Evolutionary conservation across 1,140 invertebrate species (phyloP), one percentile per base, ranked within the genome.

Genomic region (Trichomalopsis sarcophagae): DNA sequence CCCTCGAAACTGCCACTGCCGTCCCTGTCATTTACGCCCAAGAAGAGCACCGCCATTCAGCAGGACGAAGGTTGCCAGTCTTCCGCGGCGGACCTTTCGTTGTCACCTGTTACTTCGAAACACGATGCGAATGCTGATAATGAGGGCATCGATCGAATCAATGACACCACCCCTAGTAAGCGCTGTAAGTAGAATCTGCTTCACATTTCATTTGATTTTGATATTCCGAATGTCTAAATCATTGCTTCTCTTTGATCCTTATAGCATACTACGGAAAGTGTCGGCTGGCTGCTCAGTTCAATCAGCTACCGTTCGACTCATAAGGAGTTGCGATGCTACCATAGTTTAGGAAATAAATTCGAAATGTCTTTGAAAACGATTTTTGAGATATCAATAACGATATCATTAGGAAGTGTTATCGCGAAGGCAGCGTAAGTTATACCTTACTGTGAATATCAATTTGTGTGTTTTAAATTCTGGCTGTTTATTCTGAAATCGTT

Each of bases 211-310:
- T 6, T 30, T 62, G 33, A 10, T 10, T 62, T n/a, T 9, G 40
- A 23, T 68, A 11, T 55, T 40, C 21, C 62, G 4, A 10, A 6
- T 71, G n/a, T 50, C 40, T 66, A 1, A 79, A 62, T 10, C 47
- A 21, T n/a, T 78, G 17, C 0, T 14, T 78, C 78, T 86, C 2
- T 86, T 86, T 76, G 50, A 77, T 69, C 4, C 84, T 89, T 90
- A 47, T 79, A 91, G 91, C 89, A 82, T 90, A 89, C 66, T 87
- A 88, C 71, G 90, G 90, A 17, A 94, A 93, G 87, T 91, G 92
- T 86, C 92, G 92, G 62, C 86, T 93, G 44, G 92, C 92, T 80
- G 93, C 93, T 21, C 93, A 93, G 69, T 94, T 93, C 85, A 91
- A 91, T 86, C 91, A 91, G 55, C 92, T 71, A 50, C 69, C 91